Evolutionary conservation across 2,888 invertebrate species (phyloP).

Genomic region (Phaedon cochleariae): DNA sequence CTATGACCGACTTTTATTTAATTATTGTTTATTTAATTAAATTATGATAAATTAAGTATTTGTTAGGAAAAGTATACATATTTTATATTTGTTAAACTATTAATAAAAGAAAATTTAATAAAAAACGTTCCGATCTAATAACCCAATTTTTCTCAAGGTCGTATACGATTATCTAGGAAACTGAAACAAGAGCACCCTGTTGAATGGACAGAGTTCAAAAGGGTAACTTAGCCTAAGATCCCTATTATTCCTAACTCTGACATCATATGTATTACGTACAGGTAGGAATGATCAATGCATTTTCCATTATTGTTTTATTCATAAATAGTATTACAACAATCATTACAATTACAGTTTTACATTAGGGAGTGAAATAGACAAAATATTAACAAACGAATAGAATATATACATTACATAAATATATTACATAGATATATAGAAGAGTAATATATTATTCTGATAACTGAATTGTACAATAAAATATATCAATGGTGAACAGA

Average conservation of each 20-base stretch:
- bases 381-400: slow-evolving; percentile 47
- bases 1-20: slow-evolving; percentile 27
- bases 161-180: no score
- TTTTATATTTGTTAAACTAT: slow-evolving; percentile 11
- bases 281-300: no score
- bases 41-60: slow-evolving; percentile 25
- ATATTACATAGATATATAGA: slow-evolving; percentile 34
- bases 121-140: neutral
- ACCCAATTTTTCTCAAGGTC: no score
- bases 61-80: slow-evolving; percentile 18
- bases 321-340: slow-evolving; percentile 35
- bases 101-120: no score
- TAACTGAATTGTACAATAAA: slow-evolving; percentile 32
- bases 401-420: slow-evolving; percentile 50
- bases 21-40: slow-evolving; percentile 22
- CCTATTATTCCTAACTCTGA: no score
- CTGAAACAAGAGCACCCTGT: no score
- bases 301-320: slow-evolving; percentile 21
- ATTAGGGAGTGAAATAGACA: slow-evolving; percentile 4
- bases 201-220: no score
- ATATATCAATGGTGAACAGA: slow-evolving; percentile 44
- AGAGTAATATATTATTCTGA: slow-evolving; percentile 33
- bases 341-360: slow-evolving; percentile 43
- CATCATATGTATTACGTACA: no score
- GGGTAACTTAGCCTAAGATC: no score